phyloP scores from a whole-genome alignment of 2,113 vertebrate genomes.

The rat (Rattus norvegicus) region DNA sequence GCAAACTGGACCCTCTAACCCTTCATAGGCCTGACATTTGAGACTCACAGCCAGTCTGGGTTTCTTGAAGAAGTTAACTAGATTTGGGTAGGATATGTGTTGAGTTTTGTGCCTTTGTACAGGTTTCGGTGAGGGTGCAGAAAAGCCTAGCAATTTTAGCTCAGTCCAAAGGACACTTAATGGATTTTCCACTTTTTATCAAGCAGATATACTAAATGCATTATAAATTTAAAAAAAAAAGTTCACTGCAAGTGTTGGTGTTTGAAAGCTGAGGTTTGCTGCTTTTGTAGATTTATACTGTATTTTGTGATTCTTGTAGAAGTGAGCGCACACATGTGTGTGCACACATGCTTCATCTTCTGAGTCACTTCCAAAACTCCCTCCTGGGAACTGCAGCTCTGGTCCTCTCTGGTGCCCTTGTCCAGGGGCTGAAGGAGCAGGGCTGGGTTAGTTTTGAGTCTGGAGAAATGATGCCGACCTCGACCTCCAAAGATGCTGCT shows the following conservation, averaged over 20 bases:
- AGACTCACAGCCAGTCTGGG: background rate
- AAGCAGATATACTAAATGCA: constrained; percentile 8
- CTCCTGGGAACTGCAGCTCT: background rate
- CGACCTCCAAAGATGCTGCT: background rate
- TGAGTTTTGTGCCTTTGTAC: background rate
- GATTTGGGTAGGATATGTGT: too few species aligned
- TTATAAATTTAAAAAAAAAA: background rate
- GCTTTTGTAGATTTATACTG: background rate
- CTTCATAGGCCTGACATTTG: background rate
- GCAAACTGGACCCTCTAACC: background rate
- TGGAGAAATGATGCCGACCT: background rate
- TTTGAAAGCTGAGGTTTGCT: constrained; percentile 22
- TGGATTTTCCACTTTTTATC: constrained; percentile 40
- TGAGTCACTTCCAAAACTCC: background rate
- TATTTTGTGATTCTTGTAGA: background rate
- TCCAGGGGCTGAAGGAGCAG: background rate
- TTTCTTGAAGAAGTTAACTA: background rate
- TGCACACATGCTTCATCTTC: background rate
- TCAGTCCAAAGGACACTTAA: background rate
- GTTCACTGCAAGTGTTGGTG: background rate
- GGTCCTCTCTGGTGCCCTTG: background rate
- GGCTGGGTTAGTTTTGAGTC: background rate
- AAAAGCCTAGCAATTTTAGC: background rate
- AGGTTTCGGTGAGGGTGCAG: background rate
- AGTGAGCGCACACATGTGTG: background rate